These are phyloP conservation scores for Mastacembelus armatus DNA, from an alignment of 2,797 vertebrate genomes.

Conservation along the genomic window DNA sequence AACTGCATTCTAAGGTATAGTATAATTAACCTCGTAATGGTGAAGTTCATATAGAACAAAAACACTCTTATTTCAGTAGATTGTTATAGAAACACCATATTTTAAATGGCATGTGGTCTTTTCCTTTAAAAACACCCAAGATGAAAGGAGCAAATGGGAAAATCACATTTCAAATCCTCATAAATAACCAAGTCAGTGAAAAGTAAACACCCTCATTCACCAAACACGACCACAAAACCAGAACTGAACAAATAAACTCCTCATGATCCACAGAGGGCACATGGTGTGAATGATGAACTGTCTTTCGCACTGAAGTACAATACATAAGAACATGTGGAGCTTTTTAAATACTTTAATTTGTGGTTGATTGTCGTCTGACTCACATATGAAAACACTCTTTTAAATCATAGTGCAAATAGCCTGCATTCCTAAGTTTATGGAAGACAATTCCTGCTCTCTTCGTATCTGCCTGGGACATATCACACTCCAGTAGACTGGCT, in stretches of 20 bases:
- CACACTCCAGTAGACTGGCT: conserved; percentile 34
- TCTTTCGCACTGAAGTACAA: conserved; percentile 15
- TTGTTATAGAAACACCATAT: conserved; percentile 36
- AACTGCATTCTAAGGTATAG: conserved; percentile 10
- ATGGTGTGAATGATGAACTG: conserved; percentile 35
- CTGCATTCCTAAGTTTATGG: conserved; percentile 70
- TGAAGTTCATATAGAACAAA: conserved; percentile 16
- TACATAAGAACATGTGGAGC: background rate
- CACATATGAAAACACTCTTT: conserved; percentile 67
- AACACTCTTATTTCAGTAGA: conserved; percentile 42
- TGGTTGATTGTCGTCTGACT: conserved; percentile 45
- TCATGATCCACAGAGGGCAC: conserved; percentile 12
- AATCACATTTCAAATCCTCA: conserved; percentile 58
- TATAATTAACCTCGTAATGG: conserved; percentile 9
- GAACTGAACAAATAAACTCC: conserved; percentile 60
- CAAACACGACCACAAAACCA: conserved; percentile 56
- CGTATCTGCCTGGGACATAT: conserved; percentile 44
- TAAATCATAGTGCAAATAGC: conserved; percentile 37
- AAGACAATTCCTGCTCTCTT: conserved; percentile 51
- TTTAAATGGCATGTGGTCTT: conserved; percentile 33
- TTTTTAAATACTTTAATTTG: conserved; percentile 44
- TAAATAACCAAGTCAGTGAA: conserved; percentile 55
- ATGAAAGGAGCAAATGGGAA: conserved; percentile 50
- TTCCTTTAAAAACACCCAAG: conserved; percentile 33
- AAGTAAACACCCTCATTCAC: conserved; percentile 27